These are phyloP conservation scores for Meteorus cinctellus DNA, from an alignment of 2,888 invertebrate species.

Conservation along the genomic window DNA sequence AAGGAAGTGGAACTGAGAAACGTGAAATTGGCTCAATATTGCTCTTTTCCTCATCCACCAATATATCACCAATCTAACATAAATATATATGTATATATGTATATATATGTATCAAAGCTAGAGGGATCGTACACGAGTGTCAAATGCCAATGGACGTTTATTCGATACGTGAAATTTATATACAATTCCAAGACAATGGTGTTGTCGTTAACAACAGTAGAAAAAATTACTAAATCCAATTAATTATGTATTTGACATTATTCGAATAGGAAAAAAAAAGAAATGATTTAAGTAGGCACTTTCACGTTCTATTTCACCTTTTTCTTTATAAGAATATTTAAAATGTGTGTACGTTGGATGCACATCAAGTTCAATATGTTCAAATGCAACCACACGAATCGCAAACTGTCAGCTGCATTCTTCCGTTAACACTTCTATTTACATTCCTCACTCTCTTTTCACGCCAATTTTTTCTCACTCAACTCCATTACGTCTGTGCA, in stretches of 20 bases:
- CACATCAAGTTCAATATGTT: not conserved
- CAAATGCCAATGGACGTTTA: constrained; percentile 38
- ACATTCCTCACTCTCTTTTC: constrained; percentile 4
- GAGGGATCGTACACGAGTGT: constrained; percentile 22
- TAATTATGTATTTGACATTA: not conserved
- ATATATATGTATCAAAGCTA: not conserved
- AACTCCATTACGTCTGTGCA: constrained; percentile 21
- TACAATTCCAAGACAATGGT: not conserved
- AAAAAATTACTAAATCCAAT: too few species aligned
- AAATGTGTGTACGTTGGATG: not conserved
- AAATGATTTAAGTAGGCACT: not conserved
- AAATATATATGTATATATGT: not conserved
- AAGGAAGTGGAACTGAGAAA: constrained; percentile 20
- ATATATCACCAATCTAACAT: constrained; percentile 24
- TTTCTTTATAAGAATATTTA: not conserved
- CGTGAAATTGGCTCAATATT: constrained; percentile 39
- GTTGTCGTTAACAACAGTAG: too few species aligned
- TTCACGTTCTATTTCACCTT: not conserved
- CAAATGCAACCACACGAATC: constrained; percentile 38
- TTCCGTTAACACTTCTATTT: constrained; percentile 26
- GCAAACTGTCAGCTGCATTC: constrained; percentile 23
- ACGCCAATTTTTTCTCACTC: constrained; percentile 3
- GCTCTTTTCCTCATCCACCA: constrained; percentile 15
- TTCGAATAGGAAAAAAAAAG: constrained; percentile 4
- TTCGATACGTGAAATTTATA: constrained; percentile 39